Percentiles rank a stretch among this genome's conserved stretches.
Evolutionary conservation across 2,797 vertebrate genomes (phyloP).

Genomic region (Vipera ursinii): DNA sequence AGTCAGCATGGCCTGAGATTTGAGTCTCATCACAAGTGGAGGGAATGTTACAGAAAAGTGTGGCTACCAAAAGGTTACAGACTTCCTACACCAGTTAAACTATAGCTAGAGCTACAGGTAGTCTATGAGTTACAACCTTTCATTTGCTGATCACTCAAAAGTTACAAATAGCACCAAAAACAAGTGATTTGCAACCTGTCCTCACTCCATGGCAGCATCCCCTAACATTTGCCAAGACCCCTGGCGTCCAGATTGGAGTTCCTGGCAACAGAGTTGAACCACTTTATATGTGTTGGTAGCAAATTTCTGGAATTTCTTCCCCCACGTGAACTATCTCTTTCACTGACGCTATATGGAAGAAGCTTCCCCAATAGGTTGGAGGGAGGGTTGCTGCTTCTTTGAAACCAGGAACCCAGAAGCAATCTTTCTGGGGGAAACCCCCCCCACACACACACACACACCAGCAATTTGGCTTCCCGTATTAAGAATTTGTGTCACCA

Average conservation of each 20-base stretch:
- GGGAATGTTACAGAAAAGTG: not conserved
- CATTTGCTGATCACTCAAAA: not conserved
- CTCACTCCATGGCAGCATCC: not conserved
- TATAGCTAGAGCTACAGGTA: not conserved
- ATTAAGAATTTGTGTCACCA: not conserved
- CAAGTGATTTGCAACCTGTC: not conserved
- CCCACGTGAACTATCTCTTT: not conserved
- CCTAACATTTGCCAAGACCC: not conserved
- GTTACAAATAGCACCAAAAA: not conserved
- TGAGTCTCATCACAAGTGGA: not conserved
- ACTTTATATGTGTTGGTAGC: not conserved
- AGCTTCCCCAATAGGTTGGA: not conserved
- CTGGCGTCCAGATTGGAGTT: not conserved
- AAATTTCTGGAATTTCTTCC: not conserved
- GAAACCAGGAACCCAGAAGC: not conserved
- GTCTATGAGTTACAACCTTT: not conserved
- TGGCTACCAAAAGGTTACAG: not conserved
- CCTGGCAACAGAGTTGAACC: not conserved
- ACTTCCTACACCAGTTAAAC: not conserved
- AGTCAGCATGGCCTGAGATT: not conserved
- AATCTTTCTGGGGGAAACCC: no score
- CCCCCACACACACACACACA: no score
- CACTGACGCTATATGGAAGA: not conserved
- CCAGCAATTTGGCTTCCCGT: not conserved
- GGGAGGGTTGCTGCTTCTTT: not conserved